phyloP scores from a whole-genome alignment of 2,888 invertebrate species.

The Catocala nupta region DNA sequence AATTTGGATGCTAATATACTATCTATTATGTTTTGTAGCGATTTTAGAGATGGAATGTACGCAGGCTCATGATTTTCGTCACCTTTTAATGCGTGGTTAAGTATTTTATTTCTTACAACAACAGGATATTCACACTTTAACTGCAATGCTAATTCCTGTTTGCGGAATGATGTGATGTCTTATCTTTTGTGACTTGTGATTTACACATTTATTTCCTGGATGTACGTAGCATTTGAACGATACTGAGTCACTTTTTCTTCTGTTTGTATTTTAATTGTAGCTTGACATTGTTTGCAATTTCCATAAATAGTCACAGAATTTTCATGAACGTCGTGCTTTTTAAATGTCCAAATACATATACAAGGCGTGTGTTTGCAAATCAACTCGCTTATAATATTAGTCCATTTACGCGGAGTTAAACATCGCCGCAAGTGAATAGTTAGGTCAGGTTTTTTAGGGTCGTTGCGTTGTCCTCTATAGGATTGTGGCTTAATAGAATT shows the following conservation, averaged over 20 bases:
- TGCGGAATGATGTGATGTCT: constrained; percentile 9
- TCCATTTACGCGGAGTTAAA: constrained; percentile 8
- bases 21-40: constrained; percentile 7
- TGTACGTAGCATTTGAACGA: constrained; percentile 12
- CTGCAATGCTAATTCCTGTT: constrained; percentile 11
- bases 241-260: constrained; percentile 11
- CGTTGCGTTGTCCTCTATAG: constrained; percentile 9
- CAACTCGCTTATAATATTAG: constrained; percentile 2
- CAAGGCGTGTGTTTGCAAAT: constrained; percentile 7
- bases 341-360: constrained; percentile 12
- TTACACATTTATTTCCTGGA: constrained; percentile 11
- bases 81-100: constrained; percentile 9
- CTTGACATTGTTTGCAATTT: constrained; percentile 15
- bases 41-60: constrained; percentile 6
- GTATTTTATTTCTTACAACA: constrained; percentile 12
- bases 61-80: constrained; percentile 5
- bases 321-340: constrained; percentile 12
- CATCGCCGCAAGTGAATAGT: constrained; percentile 9
- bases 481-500: constrained; percentile 10
- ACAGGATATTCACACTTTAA: constrained; percentile 9
- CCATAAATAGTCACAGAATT: constrained; percentile 13
- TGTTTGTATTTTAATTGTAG: constrained; percentile 12
- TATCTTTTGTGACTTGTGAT: constrained; percentile 14
- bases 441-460: constrained; percentile 6
- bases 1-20: constrained; percentile 7